Percentiles rank a stretch among this genome's conserved stretches.
phyloP scores from a whole-genome alignment of 2,113 vertebrate species.

The Podiceps cristatus region DNA sequence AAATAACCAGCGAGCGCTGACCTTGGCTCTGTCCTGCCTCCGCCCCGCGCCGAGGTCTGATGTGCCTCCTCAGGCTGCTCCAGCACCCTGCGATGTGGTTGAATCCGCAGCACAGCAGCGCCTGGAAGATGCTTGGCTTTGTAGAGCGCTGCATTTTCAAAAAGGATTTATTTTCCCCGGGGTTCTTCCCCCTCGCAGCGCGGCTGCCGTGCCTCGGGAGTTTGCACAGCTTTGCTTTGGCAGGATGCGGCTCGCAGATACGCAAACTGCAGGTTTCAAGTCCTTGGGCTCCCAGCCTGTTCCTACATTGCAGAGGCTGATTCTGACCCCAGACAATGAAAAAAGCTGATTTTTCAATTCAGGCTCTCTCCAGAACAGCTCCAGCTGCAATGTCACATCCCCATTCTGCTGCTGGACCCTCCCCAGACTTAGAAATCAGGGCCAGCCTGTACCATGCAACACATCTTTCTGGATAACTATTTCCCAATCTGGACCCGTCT shows the following conservation, averaged over 20 bases:
- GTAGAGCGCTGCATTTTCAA: not conserved
- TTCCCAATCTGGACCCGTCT: not conserved
- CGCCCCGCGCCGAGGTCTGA: not conserved
- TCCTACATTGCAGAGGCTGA: not conserved
- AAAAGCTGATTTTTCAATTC: not conserved
- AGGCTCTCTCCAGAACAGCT: not conserved
- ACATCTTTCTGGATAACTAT: not conserved
- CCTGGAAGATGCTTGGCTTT: not conserved
- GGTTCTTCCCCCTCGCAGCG: not conserved
- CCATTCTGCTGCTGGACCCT: not conserved
- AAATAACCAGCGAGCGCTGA: accelerated
- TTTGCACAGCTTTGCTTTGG: not conserved
- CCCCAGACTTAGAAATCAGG: not conserved
- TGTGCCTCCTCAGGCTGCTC: not conserved
- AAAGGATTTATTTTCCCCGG: not conserved
- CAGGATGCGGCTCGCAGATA: not conserved
- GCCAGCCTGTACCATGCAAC: accelerated
- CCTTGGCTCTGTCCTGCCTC: not conserved
- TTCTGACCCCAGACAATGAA: not conserved
- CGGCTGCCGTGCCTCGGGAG: not conserved
- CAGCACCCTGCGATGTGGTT: accelerated
- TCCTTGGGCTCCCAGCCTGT: not conserved
- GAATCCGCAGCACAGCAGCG: not conserved
- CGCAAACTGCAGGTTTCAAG: not conserved
- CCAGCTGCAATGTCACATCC: not conserved